Evolutionary conservation across 2,888 invertebrate genomes (phyloP).

Genomic region (Mayetiola destructor): DNA sequence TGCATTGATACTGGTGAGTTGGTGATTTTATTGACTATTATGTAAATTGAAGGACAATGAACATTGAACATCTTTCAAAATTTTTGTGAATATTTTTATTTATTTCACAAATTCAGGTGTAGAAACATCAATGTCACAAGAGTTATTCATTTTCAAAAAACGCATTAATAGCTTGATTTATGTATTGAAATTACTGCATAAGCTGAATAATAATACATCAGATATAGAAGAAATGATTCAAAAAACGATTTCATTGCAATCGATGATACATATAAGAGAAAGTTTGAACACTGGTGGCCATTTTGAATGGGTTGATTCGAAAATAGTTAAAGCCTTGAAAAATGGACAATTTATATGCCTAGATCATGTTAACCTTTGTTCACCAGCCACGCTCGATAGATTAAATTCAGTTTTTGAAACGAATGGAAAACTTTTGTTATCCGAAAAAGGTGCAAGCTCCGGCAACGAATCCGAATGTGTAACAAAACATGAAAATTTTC

Average conservation of each 20-base stretch:
- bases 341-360: conserved; percentile 73
- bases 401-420: conserved; percentile 92
- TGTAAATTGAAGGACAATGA: not conserved
- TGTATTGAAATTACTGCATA: not conserved
- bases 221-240: conserved; percentile 8
- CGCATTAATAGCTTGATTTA: conserved; percentile 21
- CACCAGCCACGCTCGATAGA: conserved; percentile 90
- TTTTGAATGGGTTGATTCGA: conserved; percentile 86
- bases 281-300: conserved; percentile 70
- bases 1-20: conserved; percentile 10
- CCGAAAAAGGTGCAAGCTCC: conserved; percentile 72
- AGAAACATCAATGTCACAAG: conserved; percentile 24
- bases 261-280: conserved; percentile 34
- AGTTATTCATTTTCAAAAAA: conserved; percentile 26
- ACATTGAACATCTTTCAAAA: not conserved
- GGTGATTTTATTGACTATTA: not conserved
- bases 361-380: conserved; percentile 91
- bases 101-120: conserved; percentile 21
- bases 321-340: conserved; percentile 68
- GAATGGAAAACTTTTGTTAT: conserved; percentile 72
- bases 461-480: conserved; percentile 54
- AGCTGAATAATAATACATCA: too few relatives aligned
- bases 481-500: conserved; percentile 76
- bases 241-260: conserved; percentile 22
- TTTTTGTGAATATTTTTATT: not conserved